Conservation (phyloP, 2,888 invertebrate genomes). For the Chloroclystis v-ata region DNA sequence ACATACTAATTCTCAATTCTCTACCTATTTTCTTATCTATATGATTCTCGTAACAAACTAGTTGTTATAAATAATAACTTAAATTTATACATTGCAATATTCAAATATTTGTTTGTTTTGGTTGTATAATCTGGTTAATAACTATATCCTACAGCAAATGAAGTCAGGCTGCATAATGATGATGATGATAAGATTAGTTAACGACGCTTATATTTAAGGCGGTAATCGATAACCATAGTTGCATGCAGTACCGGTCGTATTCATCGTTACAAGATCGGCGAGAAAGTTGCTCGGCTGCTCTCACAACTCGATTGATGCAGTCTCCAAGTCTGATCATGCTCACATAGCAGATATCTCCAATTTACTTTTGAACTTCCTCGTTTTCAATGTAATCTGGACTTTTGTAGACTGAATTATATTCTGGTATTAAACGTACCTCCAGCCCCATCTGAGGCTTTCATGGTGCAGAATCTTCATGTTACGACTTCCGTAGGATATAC, state of each 20-base stretch:
- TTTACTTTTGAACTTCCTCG: slow-evolving; percentile 15
- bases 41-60: too few relatives aligned
- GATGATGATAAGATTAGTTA: too few relatives aligned
- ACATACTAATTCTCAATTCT: too few relatives aligned
- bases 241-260: slow-evolving; percentile 45
- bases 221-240: slow-evolving; percentile 29
- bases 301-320: slow-evolving; percentile 57
- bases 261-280: slow-evolving; percentile 56
- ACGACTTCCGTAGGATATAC: slow-evolving; percentile 28
- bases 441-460: slow-evolving; percentile 18
- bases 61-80: too few relatives aligned
- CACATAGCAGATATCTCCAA: slow-evolving; percentile 30
- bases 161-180: too few relatives aligned
- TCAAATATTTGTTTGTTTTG: too few relatives aligned
- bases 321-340: slow-evolving; percentile 39
- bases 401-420: slow-evolving; percentile 4
- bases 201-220: slow-evolving; percentile 31
- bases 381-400: slow-evolving; percentile 3
- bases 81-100: too few relatives aligned
- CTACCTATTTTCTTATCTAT: too few relatives aligned
- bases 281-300: slow-evolving; percentile 70
- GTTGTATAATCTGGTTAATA: too few relatives aligned
- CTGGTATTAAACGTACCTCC: slow-evolving; percentile 17
- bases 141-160: too few relatives aligned
- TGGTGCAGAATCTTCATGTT: slow-evolving; percentile 14